These are phyloP conservation scores for Pseudochaenichthys georgianus DNA, from an alignment of 2,797 vertebrate genomes.

Conservation along the genomic window DNA sequence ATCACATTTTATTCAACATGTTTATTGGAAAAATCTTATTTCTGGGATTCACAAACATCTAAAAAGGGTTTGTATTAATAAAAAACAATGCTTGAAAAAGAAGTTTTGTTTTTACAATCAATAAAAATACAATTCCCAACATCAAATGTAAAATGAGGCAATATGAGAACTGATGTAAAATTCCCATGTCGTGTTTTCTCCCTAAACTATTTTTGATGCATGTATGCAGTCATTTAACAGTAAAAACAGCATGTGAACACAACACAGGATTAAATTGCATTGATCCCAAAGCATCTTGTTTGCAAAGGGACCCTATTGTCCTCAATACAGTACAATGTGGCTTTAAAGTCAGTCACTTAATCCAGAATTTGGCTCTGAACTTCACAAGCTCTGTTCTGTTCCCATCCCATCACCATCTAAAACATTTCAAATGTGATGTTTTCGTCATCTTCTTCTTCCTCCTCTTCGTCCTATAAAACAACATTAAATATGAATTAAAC, in stretches of 20 bases:
- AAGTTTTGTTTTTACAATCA: neutral
- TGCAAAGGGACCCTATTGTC: neutral
- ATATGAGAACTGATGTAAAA: neutral
- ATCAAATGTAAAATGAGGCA: neutral
- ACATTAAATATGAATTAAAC: neutral
- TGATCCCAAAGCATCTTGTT: neutral
- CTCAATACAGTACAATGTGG: neutral
- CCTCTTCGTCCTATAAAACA: slow-evolving; percentile 46
- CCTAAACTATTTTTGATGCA: no score
- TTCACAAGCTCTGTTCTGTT: no score
- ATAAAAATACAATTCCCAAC: neutral
- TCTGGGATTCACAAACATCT: neutral
- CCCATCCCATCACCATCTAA: slow-evolving; percentile 27
- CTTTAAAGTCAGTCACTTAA: neutral
- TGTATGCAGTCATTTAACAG: no score
- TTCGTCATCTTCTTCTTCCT: neutral
- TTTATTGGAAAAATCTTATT: slow-evolving; percentile 13
- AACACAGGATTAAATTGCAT: neutral
- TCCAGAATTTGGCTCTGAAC: slow-evolving; percentile 23
- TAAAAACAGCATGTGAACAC: no score
- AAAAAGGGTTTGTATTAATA: neutral
- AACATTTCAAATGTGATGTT: slow-evolving; percentile 40
- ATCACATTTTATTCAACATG: neutral
- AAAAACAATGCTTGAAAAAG: neutral
- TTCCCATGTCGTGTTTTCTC: neutral